Conservation (phyloP, 2,797 vertebrate genomes). For the Spondyliosoma cantharus region DNA sequence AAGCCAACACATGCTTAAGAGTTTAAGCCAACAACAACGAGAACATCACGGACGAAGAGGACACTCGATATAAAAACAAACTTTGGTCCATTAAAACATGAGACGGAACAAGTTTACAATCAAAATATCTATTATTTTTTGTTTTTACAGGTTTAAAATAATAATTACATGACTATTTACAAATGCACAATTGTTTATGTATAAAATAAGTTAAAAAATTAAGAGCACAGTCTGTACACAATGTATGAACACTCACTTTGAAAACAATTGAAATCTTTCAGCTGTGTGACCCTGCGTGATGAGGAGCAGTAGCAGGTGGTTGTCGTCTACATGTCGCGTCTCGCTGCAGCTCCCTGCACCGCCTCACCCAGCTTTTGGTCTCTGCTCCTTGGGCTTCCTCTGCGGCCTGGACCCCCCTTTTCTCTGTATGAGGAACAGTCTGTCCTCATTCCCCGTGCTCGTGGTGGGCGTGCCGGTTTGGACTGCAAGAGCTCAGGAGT, state of each 20-base stretch:
- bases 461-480: slow-evolving; percentile 24
- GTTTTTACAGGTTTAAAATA: slow-evolving; percentile 94
- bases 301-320: slow-evolving; percentile 45
- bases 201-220: slow-evolving; percentile 99
- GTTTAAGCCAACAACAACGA: slow-evolving; percentile 86
- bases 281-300: slow-evolving; percentile 64
- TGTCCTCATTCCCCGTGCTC: slow-evolving; percentile 25
- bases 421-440: slow-evolving; percentile 13
- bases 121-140: slow-evolving; percentile 94
- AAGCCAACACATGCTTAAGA: slow-evolving; percentile 90
- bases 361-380: slow-evolving; percentile 67
- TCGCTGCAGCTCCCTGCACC: slow-evolving; percentile 80
- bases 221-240: slow-evolving; percentile 88
- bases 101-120: slow-evolving; percentile 94
- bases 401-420: slow-evolving; percentile 21
- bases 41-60: slow-evolving; percentile 79
- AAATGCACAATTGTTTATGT: slow-evolving; percentile 96
- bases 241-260: slow-evolving; percentile 83
- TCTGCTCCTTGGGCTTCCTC: slow-evolving; percentile 46
- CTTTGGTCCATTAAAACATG: slow-evolving; percentile 99
- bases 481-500: slow-evolving; percentile 68
- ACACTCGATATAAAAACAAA: slow-evolving; percentile 89
- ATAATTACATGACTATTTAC: slow-evolving; percentile 99
- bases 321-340: slow-evolving; percentile 19
- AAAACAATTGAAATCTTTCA: slow-evolving; percentile 76